These are phyloP conservation scores for Lepilemur septentrionalis DNA, from an alignment of 2,797 vertebrate genomes.

Conservation along the genomic window DNA sequence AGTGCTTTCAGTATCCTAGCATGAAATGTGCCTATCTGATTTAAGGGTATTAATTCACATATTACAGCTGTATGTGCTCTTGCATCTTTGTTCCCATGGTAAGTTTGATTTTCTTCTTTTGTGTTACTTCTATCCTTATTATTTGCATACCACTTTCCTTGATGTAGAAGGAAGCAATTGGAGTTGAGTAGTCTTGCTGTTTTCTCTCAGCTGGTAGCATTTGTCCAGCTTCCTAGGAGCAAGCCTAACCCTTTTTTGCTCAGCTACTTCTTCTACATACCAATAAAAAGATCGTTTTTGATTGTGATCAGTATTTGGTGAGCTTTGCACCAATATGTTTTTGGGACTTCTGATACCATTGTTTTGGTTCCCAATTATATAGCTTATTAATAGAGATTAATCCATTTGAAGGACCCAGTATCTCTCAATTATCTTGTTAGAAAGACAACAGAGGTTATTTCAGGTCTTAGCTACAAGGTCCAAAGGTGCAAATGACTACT, in stretches of 20 bases:
- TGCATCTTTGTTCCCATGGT: not conserved
- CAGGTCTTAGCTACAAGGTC: not conserved
- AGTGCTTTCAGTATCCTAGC: not conserved
- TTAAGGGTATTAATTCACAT: not conserved
- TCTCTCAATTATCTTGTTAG: constrained; percentile 23
- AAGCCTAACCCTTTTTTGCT: not conserved
- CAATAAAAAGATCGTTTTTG: constrained; percentile 25
- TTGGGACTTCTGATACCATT: not conserved
- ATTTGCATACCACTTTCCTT: constrained; percentile 52
- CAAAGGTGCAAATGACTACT: not conserved
- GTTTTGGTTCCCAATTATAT: not conserved
- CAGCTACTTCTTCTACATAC: not conserved
- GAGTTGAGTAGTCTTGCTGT: constrained; percentile 34
- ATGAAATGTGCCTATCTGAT: not conserved
- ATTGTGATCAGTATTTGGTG: constrained; percentile 41
- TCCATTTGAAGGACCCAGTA: not conserved
- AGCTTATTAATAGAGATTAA: constrained; percentile 30
- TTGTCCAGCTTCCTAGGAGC: constrained; percentile 15
- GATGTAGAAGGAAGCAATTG: not conserved
- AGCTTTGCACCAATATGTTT: constrained; percentile 3
- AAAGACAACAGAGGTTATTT: constrained; percentile 45
- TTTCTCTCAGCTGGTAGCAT: constrained; percentile 36
- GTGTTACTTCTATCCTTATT: not conserved
- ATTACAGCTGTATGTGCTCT: not conserved
- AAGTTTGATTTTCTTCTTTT: constrained; percentile 49